These are phyloP conservation scores for Solenopsis invicta DNA, from an alignment of 1,140 invertebrate species.

Conservation along the genomic window DNA sequence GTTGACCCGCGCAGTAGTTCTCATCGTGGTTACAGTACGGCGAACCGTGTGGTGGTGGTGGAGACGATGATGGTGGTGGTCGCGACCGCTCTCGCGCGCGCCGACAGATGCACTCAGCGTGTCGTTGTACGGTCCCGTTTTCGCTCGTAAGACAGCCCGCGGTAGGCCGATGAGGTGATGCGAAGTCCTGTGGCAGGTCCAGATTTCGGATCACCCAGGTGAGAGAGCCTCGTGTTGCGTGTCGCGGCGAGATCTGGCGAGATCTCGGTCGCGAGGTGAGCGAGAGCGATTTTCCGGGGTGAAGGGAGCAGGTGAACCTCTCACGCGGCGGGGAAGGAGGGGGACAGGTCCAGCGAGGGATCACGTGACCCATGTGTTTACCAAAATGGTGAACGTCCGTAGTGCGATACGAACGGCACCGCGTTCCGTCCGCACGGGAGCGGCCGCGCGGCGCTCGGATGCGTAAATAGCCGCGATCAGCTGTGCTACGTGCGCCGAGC, in stretches of 20 bases:
- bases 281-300: constrained; percentile 69
- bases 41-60: not conserved
- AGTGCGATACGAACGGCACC: constrained; percentile 75
- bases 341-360: constrained; percentile 60
- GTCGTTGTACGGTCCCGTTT: constrained; percentile 6
- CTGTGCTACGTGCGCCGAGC: constrained; percentile 9
- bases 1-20: constrained; percentile 31
- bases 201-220: constrained; percentile 77
- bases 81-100: not conserved
- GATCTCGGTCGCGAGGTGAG: constrained; percentile 41
- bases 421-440: constrained; percentile 23
- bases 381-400: constrained; percentile 84
- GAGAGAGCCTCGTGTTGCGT: constrained; percentile 62
- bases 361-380: constrained; percentile 86
- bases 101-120: constrained; percentile 2
- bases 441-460: constrained; percentile 24
- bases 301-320: constrained; percentile 77
- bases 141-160: not conserved
- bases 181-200: constrained; percentile 38
- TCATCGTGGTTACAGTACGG: not conserved
- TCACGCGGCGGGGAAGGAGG: not conserved
- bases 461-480: constrained; percentile 40
- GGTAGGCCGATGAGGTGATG: constrained; percentile 68
- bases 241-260: not conserved
- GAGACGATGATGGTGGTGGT: not conserved